A percentile compares a stretch with the other conserved stretches of the same genome.
Conservation (phyloP, 2,797 vertebrate species). For the Chanos chanos region DNA sequence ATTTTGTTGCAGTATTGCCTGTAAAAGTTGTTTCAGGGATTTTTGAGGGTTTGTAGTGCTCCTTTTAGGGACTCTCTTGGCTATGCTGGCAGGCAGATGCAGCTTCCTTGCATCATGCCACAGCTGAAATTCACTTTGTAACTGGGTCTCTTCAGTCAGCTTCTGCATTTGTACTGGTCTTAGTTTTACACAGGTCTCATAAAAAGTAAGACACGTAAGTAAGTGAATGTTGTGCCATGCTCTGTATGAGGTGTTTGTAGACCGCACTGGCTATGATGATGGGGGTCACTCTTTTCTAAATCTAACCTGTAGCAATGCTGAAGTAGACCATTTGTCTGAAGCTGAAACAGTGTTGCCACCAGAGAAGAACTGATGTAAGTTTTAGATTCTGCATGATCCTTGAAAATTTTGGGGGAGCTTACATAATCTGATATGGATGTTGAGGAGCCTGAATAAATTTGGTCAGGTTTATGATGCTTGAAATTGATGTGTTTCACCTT, state of each 20-base stretch:
- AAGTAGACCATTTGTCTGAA: too few species aligned
- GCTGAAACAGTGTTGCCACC: too few species aligned
- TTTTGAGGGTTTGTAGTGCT: neutral
- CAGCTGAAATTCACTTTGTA: slow-evolving; percentile 1
- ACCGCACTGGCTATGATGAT: slow-evolving; percentile 51
- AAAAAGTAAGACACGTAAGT: slow-evolving; percentile 39
- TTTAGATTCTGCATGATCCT: neutral
- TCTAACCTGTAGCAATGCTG: slow-evolving; percentile 51
- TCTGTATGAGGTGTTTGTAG: slow-evolving; percentile 52
- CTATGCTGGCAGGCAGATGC: neutral
- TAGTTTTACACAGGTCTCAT: slow-evolving; percentile 38
- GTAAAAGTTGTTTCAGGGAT: neutral
- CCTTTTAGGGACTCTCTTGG: neutral
- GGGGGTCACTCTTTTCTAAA: slow-evolving; percentile 45
- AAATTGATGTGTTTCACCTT: neutral
- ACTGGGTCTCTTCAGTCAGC: slow-evolving; percentile 20
- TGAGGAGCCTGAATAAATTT: too few species aligned
- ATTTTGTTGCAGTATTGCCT: slow-evolving; percentile 2
- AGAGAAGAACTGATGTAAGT: slow-evolving; percentile 32
- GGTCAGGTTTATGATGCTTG: neutral
- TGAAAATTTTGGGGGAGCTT: too few species aligned
- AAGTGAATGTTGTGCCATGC: slow-evolving; percentile 42
- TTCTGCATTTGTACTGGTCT: slow-evolving; percentile 33
- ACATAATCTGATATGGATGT: too few species aligned
- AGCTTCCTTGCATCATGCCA: neutral